phyloP scores from a whole-genome alignment of 2,797 vertebrate species.

The Gymnothorax reevesii region DNA sequence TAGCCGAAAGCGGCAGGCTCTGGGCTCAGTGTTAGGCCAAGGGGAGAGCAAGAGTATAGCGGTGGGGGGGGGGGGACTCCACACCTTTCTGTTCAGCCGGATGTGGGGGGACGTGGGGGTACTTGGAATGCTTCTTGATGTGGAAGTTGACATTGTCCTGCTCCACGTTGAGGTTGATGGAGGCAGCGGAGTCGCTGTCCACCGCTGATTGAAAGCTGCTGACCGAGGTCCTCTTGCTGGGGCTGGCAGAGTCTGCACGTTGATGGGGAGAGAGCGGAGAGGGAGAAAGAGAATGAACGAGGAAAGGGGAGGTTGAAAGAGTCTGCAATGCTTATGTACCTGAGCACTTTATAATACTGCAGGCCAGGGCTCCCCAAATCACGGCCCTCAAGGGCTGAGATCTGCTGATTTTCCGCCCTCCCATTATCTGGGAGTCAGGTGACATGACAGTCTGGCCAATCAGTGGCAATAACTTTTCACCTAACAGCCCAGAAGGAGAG shows the following conservation, averaged over 20 bases:
- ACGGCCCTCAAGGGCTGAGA: too few relatives aligned
- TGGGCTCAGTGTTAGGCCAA: constrained; percentile 40
- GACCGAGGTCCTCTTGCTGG: constrained; percentile 97
- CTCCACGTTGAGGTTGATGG: constrained; percentile 98
- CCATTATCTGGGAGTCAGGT: too few relatives aligned
- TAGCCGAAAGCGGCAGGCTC: constrained; percentile 32
- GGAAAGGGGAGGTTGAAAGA: neutral
- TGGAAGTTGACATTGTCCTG: constrained; percentile 99
- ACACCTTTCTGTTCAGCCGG: constrained; percentile 92
- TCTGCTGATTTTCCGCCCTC: too few relatives aligned
- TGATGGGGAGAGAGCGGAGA: constrained; percentile 52
- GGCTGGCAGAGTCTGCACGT: constrained; percentile 86
- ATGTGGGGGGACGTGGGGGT: constrained; percentile 90
- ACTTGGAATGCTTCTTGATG: constrained; percentile 99
- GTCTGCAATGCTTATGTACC: neutral
- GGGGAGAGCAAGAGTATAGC: constrained; percentile 37
- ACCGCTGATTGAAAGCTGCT: constrained; percentile 97
- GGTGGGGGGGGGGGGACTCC: constrained; percentile 40
- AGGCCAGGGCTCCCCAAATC: too few relatives aligned
- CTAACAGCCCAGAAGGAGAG: too few relatives aligned
- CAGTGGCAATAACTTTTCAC: too few relatives aligned
- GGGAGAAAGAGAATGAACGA: constrained; percentile 62
- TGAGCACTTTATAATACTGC: too few relatives aligned
- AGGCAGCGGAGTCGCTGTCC: constrained; percentile 97
- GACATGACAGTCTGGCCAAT: too few relatives aligned